Evolutionary conservation across 2,113 vertebrate genomes (phyloP), one percentile per base, ranked within the genome.

Genomic region (Scomber colias): DNA sequence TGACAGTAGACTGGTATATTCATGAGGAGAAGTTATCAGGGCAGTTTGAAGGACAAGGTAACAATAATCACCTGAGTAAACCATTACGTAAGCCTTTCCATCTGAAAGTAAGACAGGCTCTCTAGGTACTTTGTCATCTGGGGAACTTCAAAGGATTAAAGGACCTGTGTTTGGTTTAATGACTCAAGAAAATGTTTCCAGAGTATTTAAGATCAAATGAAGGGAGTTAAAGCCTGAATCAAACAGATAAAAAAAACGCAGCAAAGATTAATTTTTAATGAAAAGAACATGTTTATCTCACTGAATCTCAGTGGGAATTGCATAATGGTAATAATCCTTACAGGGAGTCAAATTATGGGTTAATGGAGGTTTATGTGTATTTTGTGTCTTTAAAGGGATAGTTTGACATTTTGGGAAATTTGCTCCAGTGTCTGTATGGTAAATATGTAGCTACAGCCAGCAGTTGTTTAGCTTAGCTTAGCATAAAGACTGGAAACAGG

Each of bases 21-120:
- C 79, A 81, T 53, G 50, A 82, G 66, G 54, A 82, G 66, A 85
- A 82, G 54, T 67, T 78, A 85, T 87, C 82, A 76, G 69, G 49
- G 61, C 65, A 76, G 76, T 74, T 85, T 86, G 83, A 90, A 83
- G 57, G 84, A 86, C 86, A 87, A 88, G 67, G 79, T 64, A 90
- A 89, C 89, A 88, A 84, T 81, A 89, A 89, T 50, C 86, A 77
- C 73, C 46, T 65, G 84, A 72, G 83, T 83, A 82, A 86, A 69
- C 59, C 65, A 63, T 91, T 83, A 83, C 77, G 54, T 45, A 79
- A 83, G 65, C 24, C 56, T 71, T 80, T 63, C 74, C 82, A 73
- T 78, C 81, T 65, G 76, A 90, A 87, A 81, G 73, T 48, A 51
- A 79, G 54, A 62, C 13, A 53, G 63, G 53, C 63, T 81, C 64